Evolutionary conservation across 2,797 vertebrate species (phyloP).

Genomic region (Bufotes viridis): DNA sequence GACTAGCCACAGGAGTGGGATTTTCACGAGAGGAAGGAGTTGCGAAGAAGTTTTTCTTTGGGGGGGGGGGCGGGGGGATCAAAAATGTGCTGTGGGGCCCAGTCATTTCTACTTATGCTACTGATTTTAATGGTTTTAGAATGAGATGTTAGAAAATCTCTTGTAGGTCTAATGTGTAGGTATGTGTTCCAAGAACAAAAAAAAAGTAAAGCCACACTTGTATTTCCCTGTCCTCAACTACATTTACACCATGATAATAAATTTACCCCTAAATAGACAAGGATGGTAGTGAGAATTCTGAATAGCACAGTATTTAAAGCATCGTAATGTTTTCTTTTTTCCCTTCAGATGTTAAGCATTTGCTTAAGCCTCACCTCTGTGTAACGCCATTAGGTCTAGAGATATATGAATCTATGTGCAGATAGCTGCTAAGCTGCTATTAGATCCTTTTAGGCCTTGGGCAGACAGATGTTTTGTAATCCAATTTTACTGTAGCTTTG

Average conservation of each 20-base stretch:
- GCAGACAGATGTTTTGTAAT: conserved; percentile 30
- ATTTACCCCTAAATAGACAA: not conserved
- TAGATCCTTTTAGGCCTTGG: not conserved
- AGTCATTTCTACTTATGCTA: too few species aligned
- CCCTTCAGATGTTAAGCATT: not conserved
- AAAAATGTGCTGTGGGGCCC: too few species aligned
- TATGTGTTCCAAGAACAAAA: too few species aligned
- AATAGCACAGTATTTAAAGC: not conserved
- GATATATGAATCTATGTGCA: not conserved
- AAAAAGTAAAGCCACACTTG: too few species aligned
- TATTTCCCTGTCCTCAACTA: not conserved
- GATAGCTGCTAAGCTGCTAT: conserved; percentile 12
- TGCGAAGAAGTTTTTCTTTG: too few species aligned
- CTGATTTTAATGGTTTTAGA: too few species aligned
- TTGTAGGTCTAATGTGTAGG: too few species aligned
- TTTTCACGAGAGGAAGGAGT: too few species aligned
- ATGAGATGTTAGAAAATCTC: too few species aligned
- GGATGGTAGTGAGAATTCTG: not conserved
- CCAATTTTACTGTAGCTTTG: conserved; percentile 6
- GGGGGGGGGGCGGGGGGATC: too few species aligned
- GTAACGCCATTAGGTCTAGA: conserved; percentile 19
- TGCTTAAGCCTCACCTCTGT: conserved; percentile 7
- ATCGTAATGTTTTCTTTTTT: not conserved
- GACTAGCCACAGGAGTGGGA: too few species aligned
- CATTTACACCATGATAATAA: not conserved